phyloP scores from a whole-genome alignment of 1,140 invertebrate species.

The Polypedilum vanderplanki region DNA sequence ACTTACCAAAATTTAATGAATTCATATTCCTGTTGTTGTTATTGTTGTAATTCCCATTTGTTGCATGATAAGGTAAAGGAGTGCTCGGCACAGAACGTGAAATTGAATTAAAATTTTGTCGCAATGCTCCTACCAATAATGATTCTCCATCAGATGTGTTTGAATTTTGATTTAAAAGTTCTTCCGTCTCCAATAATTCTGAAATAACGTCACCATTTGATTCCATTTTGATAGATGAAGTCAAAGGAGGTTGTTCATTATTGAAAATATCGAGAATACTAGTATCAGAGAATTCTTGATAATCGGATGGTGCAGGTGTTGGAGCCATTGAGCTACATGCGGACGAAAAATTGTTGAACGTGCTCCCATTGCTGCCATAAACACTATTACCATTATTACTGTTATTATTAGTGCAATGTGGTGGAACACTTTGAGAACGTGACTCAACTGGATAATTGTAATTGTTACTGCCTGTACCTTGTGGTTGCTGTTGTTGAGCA shows the following conservation, averaged over 20 bases:
- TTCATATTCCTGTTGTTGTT: conserved; percentile 36
- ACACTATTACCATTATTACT: background rate
- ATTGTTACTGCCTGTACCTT: conserved; percentile 33
- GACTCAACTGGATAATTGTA: conserved; percentile 36
- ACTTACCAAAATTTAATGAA: conserved; percentile 44
- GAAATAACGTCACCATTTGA: conserved; percentile 31
- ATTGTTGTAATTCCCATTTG: conserved; percentile 35
- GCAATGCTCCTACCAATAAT: background rate
- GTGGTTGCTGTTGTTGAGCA: conserved; percentile 31
- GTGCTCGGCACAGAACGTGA: conserved; percentile 58
- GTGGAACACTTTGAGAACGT: conserved; percentile 42
- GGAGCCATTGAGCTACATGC: conserved; percentile 58
- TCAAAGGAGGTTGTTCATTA: conserved; percentile 1
- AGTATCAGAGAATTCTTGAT: conserved; percentile 53
- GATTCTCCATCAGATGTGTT: background rate
- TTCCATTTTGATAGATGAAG: conserved; percentile 34
- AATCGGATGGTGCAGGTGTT: conserved; percentile 62
- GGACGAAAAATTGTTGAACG: conserved; percentile 42
- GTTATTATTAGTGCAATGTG: conserved; percentile 25
- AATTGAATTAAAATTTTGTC: conserved; percentile 32
- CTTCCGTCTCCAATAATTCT: background rate
- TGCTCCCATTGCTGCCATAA: background rate
- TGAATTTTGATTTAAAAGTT: conserved; percentile 17
- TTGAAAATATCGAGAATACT: conserved; percentile 29
- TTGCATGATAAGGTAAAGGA: conserved; percentile 48